Evolutionary conservation across 2,113 vertebrate species (phyloP).

Genomic region (Odocoileus virginianus): DNA sequence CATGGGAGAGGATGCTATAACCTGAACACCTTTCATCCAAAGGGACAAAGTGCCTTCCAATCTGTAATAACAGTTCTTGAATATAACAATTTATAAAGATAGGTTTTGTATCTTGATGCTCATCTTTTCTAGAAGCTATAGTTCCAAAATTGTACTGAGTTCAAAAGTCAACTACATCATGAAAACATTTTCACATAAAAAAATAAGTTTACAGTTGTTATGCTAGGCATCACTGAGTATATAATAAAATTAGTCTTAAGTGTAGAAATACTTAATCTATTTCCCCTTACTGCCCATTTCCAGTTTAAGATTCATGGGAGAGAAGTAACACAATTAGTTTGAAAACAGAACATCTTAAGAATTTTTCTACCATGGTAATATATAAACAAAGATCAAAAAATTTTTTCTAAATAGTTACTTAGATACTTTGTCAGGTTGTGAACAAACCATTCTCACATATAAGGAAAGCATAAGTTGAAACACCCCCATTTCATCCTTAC

Average conservation of each 20-base stretch:
- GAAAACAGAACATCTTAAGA: constrained; percentile 16
- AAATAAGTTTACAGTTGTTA: constrained; percentile 37
- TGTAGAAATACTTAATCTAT: neutral
- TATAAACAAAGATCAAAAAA: constrained; percentile 9
- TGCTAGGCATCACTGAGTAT: neutral
- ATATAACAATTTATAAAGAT: neutral
- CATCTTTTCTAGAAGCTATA: neutral
- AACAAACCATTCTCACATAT: neutral
- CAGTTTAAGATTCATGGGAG: constrained; percentile 1
- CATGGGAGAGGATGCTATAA: neutral
- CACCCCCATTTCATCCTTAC: neutral
- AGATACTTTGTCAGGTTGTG: neutral
- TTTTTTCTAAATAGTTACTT: neutral
- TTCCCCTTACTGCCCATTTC: neutral
- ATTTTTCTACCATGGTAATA: constrained; percentile 7
- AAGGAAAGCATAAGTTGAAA: neutral
- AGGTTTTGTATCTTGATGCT: neutral
- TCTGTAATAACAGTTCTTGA: neutral
- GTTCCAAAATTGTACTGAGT: constrained; percentile 19
- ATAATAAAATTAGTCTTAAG: neutral
- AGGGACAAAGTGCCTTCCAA: neutral
- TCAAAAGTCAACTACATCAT: constrained; percentile 34
- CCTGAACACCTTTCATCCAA: neutral
- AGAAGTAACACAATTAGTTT: neutral
- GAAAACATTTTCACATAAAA: constrained; percentile 48